These are phyloP conservation scores for Tinea pellionella DNA, from an alignment of 2,888 invertebrate genomes.

Conservation along the genomic window DNA sequence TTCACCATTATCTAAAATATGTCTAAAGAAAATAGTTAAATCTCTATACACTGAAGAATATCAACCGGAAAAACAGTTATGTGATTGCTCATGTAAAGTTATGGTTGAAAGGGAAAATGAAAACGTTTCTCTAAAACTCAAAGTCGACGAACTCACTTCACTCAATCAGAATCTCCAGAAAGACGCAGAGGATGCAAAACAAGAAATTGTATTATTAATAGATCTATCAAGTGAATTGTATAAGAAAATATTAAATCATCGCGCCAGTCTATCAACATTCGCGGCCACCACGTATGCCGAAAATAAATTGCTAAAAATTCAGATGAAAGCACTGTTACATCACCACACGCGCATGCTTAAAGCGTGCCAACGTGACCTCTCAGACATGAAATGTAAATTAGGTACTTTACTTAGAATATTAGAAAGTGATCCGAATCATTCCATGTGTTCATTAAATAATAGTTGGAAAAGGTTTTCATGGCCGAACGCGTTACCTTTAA, in stretches of 20 bases:
- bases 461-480: constrained; percentile 44
- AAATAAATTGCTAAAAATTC: constrained; percentile 48
- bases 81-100: constrained; percentile 19
- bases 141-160: not conserved
- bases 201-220: constrained; percentile 39
- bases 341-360: constrained; percentile 47
- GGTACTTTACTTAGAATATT: constrained; percentile 38
- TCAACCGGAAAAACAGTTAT: not conserved
- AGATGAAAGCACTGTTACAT: constrained; percentile 50
- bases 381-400: constrained; percentile 45
- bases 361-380: constrained; percentile 53
- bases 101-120: constrained; percentile 19
- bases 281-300: constrained; percentile 58
- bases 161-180: constrained; percentile 25
- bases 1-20: not conserved
- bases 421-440: constrained; percentile 26
- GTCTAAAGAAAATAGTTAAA: not conserved
- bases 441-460: constrained; percentile 17
- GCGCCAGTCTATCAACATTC: constrained; percentile 49
- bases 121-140: constrained; percentile 21
- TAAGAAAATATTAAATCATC: constrained; percentile 49
- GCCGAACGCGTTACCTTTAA: constrained; percentile 42
- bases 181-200: constrained; percentile 37
- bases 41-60: not conserved
- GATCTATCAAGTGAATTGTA: constrained; percentile 43